Base-by-base conservation (phyloP, 2,113 vertebrate species). In the Felis catus region DNA sequence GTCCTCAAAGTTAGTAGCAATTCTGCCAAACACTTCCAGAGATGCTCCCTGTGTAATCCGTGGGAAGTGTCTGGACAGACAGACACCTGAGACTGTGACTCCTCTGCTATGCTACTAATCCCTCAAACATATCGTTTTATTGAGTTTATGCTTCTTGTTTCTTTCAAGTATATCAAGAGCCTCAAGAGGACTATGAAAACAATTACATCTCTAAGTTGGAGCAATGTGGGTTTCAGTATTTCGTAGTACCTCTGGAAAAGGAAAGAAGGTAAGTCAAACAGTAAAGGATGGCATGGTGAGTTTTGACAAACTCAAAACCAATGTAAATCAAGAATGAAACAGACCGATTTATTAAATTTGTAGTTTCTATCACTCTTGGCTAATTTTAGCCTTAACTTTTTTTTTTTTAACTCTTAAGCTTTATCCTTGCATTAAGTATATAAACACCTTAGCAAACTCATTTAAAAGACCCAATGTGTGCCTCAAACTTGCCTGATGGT, bases 61-160 rank as follows among this genome's bases (percentile, higher is more conserved):
- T 97, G 33, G 45, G 41, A 96, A 94, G 13, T 55, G 5, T 79
- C 78, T 63, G n/a, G 33, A 13, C 33, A 94, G n/a, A 65, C 1
- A 88, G 31, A 18, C 29, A 45, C 25, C 66, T 85, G 18, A 93
- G 55, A 90, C 2, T 65, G 36, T 71, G 87, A 81, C 39, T 80
- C 53, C 68, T 71, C 71, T 48, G 76, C 41, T 85, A 51, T 71
- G 36, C 63, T 94, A 83, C 27, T 66, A 90, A 90, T 74, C n/a
- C 55, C 81, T 82, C 63, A 96, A 80, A 95, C 89, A 89, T 21
- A 91, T 21, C 68, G 73, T 91, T 95, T 68, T 76, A 89, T 39
- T 92, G 33, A 94, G 88, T 74, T 87, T 95, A 94, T 76, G 70
- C 76, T 97, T 97, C 55, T 85, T 96, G 41, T 97, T 94, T 96